These are phyloP conservation scores for Percopsis transmontana DNA, from an alignment of 2,113 vertebrate genomes.

Conservation along the genomic window DNA sequence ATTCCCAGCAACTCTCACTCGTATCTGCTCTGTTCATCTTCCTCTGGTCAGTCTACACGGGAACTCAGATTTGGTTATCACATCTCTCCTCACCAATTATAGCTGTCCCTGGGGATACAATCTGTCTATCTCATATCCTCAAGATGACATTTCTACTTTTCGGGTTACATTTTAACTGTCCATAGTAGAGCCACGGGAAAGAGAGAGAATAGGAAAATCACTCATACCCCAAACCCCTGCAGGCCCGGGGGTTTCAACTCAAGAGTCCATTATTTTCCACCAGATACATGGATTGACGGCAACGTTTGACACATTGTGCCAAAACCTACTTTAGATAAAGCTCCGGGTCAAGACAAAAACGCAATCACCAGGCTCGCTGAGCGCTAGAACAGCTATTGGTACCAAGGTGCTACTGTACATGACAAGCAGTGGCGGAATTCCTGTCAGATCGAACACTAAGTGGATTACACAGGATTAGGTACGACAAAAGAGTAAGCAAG, in stretches of 20 bases:
- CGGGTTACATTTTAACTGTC: slow-evolving; percentile 43
- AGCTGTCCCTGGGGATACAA: slow-evolving; percentile 39
- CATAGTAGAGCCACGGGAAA: slow-evolving; percentile 15
- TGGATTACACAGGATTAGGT: slow-evolving; percentile 79
- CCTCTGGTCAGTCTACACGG: slow-evolving; percentile 32
- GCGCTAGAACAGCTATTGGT: slow-evolving; percentile 34
- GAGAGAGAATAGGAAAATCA: slow-evolving; percentile 54
- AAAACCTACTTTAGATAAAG: slow-evolving; percentile 26
- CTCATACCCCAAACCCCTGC: slow-evolving; percentile 24
- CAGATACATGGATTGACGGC: not conserved
- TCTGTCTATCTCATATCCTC: slow-evolving; percentile 56
- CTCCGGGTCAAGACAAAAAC: slow-evolving; percentile 55
- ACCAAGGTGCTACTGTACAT: slow-evolving; percentile 42
- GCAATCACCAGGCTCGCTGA: slow-evolving; percentile 30
- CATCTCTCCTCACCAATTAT: slow-evolving; percentile 46
- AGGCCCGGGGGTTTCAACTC: slow-evolving; percentile 41
- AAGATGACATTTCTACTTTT: slow-evolving; percentile 53
- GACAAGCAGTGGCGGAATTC: slow-evolving; percentile 52
- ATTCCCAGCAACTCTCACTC: slow-evolving; percentile 23
- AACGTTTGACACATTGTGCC: not conserved
- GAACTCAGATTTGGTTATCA: slow-evolving; percentile 47
- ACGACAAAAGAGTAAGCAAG: slow-evolving; percentile 65
- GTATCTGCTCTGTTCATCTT: slow-evolving; percentile 41
- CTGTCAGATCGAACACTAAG: slow-evolving; percentile 75
- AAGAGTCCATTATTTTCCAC: slow-evolving; percentile 40